Percentiles rank a stretch among this genome's conserved stretches.
These are phyloP conservation scores for Callitettix versicolor DNA, from an alignment of 1,140 invertebrate genomes.

Conservation along the genomic window DNA sequence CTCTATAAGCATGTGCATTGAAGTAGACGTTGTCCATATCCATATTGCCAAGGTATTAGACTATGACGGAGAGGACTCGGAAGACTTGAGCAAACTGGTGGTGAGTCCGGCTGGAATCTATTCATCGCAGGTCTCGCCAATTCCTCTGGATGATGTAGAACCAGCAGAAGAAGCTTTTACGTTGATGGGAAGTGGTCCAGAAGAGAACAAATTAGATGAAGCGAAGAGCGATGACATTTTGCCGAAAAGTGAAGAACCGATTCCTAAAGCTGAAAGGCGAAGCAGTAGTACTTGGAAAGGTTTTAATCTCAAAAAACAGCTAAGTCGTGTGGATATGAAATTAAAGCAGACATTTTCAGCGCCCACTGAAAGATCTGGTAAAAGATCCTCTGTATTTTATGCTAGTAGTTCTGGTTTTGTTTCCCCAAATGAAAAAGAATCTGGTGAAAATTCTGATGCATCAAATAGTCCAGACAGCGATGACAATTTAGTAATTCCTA, in stretches of 20 bases:
- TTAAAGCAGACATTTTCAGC: conserved; percentile 39
- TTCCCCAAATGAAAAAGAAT: not conserved
- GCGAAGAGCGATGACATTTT: not conserved
- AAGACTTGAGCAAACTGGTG: conserved; percentile 29
- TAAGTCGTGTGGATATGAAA: conserved; percentile 69
- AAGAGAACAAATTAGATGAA: conserved; percentile 1
- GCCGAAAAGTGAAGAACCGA: not conserved
- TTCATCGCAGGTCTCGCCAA: conserved; percentile 27
- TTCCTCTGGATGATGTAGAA: conserved; percentile 26
- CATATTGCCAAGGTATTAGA: conserved; percentile 23
- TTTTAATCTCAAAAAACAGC: conserved; percentile 66
- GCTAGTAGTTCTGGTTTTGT: not conserved
- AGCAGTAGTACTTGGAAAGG: conserved; percentile 35
- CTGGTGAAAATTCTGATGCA: conserved; percentile 8
- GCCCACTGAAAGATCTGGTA: not conserved
- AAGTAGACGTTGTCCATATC: conserved; percentile 17
- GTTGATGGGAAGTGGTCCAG: not conserved
- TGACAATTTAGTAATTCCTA: conserved; percentile 12
- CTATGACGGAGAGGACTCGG: conserved; percentile 21
- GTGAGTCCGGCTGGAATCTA: conserved; percentile 25
- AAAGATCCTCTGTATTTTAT: conserved; percentile 9
- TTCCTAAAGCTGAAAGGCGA: conserved; percentile 13
- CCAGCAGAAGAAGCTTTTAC: conserved; percentile 26
- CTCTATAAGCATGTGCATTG: too few relatives aligned
- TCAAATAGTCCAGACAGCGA: conserved; percentile 20